These are phyloP conservation scores for Neoseiulus cucumeris DNA, from an alignment of 1,140 invertebrate species.

Conservation along the genomic window DNA sequence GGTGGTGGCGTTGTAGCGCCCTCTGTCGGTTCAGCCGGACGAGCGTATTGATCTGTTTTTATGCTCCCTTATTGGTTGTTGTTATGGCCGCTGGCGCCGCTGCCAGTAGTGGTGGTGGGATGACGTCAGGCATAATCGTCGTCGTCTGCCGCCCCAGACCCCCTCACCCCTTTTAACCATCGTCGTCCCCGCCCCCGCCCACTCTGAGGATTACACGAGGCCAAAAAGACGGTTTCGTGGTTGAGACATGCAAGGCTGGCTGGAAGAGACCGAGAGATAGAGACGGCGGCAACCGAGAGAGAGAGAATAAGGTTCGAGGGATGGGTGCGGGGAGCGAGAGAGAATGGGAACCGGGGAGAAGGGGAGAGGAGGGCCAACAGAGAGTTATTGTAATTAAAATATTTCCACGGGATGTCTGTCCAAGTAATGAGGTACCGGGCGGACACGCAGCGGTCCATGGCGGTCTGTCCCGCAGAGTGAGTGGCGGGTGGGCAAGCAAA, in stretches of 20 bases:
- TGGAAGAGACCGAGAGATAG: background rate
- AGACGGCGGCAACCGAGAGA: background rate
- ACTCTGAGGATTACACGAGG: background rate
- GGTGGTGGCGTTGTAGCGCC: background rate
- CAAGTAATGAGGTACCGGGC: too few relatives aligned
- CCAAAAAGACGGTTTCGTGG: background rate
- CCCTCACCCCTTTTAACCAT: background rate
- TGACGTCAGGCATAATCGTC: conserved; percentile 10
- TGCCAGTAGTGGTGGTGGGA: background rate
- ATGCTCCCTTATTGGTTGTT: conserved; percentile 11
- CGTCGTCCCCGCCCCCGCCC: background rate
- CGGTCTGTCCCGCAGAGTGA: too few relatives aligned
- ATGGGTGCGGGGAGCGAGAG: background rate
- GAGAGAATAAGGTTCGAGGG: background rate
- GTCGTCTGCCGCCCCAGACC: background rate
- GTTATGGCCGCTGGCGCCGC: too few relatives aligned
- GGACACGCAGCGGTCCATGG: too few relatives aligned
- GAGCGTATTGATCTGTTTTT: conserved; percentile 9
- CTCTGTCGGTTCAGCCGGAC: background rate
- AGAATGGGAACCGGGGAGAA: background rate
- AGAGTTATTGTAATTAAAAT: conserved; percentile 10
- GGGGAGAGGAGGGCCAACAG: background rate
- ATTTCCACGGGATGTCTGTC: background rate
- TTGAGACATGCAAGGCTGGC: background rate
- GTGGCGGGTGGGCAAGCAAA: too few relatives aligned